Base-by-base conservation (phyloP, 1,140 invertebrate genomes). In the Philopotamus ludificatus region DNA sequence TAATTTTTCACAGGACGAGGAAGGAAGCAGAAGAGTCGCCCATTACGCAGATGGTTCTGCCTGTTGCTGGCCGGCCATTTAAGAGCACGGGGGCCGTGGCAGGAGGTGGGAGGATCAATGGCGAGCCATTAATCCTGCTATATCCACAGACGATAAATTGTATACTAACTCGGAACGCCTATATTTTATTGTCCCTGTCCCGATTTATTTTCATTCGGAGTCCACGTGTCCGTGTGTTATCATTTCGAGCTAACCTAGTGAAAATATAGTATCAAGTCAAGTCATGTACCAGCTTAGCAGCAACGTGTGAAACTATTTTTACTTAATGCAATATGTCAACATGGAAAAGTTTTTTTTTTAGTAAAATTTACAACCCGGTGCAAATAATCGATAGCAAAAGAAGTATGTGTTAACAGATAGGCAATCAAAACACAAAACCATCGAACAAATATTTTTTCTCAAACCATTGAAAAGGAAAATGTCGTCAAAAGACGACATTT, bases 101-200 rank as follows among this genome's bases (percentile, higher is more conserved):
- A 12, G 18, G 18, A 20, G 15, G 44, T 12, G 10, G 18, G 10
- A 47, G 18, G 44, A 47, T 47, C 44, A 47, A 47, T 47, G 44
- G 8, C 8, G 4, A 12, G 10, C 44, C 44, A 47, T 47, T 47
- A 47, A 47, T 47, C 44, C 44, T 47, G 8, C 44, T 47, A 47
- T 47, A 47, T 15, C 10, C 18, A 7, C 4, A 16, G 44, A 47
- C 44, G 4, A 20, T 34, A 34, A 34, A 34, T 34, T 34, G 28
- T 34, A 12, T 4, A 34, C 4, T 12, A 34, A 12, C 28, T 7
- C 28, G 12, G 12, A 34, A 12, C 28, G 4, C 44, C 18, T 7
- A 47, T 47, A 47, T 47, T 47, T 47, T 47, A 47, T 47, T 47
- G 44, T 47, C 44, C 18, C 18, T 16, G 15, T 7, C 4, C 8